Base-by-base conservation (phyloP, 2,888 invertebrate species). In the Platerodrilus igneus region DNA sequence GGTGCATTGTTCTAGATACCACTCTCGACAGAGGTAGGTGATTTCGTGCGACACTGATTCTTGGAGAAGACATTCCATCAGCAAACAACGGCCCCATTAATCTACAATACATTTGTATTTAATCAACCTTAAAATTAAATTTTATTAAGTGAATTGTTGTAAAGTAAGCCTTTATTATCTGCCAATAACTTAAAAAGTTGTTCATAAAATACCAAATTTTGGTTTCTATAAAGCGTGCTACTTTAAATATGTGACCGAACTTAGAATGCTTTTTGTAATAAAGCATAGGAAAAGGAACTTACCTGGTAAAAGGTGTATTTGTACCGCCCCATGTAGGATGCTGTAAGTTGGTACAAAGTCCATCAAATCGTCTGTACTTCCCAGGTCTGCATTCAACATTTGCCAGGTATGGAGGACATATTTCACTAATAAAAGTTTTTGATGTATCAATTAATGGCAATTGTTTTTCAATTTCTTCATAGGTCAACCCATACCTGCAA, bases 251-350 rank as follows among this genome's bases (percentile, higher is more conserved):
- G n/a, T n/a, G n/a, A n/a, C n/a, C n/a, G n/a, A n/a, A n/a, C n/a
- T n/a, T n/a, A n/a, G n/a, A n/a, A n/a, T n/a, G n/a, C n/a, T n/a
- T n/a, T n/a, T n/a, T n/a, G n/a, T n/a, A n/a, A n/a, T n/a, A n/a
- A n/a, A n/a, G n/a, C n/a, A n/a, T n/a, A n/a, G n/a, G n/a, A n/a
- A n/a, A n/a, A n/a, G n/a, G n/a, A n/a, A n/a, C 62, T 58, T 72
- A 78, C 78, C 91, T 83, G 54, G 86, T 83, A 71, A 91, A 91
- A 1, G 90, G 88, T 7, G 89, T 78, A 65, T 85, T 82, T 2
- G 83, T 79, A 8, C 91, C 82, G 1, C 91, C 92, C 91, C 91
- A 92, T 0, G 88, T 87, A 0, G 92, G 92, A 67, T 91, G 83
- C 45, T 85, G 78, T 56, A 91, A 70, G 63, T 92, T 92, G 53